Evolutionary conservation across 2,797 vertebrate genomes (phyloP).

Genomic region (Erpetoichthys calabaricus): DNA sequence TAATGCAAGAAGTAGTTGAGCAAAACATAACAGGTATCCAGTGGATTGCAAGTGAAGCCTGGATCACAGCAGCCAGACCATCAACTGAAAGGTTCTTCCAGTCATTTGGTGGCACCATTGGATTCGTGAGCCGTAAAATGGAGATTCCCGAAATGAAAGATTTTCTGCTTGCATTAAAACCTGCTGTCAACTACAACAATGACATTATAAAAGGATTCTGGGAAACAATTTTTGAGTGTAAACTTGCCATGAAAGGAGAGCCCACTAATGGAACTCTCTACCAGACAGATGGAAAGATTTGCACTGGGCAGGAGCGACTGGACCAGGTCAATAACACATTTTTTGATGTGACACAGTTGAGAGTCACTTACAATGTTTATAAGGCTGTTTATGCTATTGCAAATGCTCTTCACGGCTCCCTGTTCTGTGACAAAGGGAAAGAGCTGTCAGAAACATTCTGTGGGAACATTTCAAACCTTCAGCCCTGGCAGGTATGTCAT

Average conservation of each 20-base stretch:
- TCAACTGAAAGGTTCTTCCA: slow-evolving; percentile 43
- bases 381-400: slow-evolving; percentile 55
- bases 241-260: slow-evolving; percentile 14
- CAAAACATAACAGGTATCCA: slow-evolving; percentile 57
- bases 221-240: slow-evolving; percentile 16
- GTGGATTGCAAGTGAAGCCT: slow-evolving; percentile 59
- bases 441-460: slow-evolving; percentile 16
- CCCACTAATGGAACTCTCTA: neutral
- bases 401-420: slow-evolving; percentile 41
- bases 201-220: slow-evolving; percentile 10
- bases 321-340: slow-evolving; percentile 31
- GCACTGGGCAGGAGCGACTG: slow-evolving; percentile 38
- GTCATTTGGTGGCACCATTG: slow-evolving; percentile 47
- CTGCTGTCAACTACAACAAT: slow-evolving; percentile 4
- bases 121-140: slow-evolving; percentile 47
- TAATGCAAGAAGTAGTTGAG: slow-evolving; percentile 47
- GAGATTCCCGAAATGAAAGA: slow-evolving; percentile 40
- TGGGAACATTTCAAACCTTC: slow-evolving; percentile 33
- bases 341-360: slow-evolving; percentile 47
- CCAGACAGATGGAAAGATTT: slow-evolving; percentile 16
- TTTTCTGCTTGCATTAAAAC: slow-evolving; percentile 27
- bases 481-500: slow-evolving; percentile 29
- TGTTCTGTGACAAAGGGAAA: slow-evolving; percentile 30
- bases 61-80: slow-evolving; percentile 46
- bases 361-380: slow-evolving; percentile 53